Percentiles rank a stretch among this genome's conserved stretches.
Conservation (phyloP, 2,113 vertebrate genomes). For the Boleophthalmus pectinirostris region DNA sequence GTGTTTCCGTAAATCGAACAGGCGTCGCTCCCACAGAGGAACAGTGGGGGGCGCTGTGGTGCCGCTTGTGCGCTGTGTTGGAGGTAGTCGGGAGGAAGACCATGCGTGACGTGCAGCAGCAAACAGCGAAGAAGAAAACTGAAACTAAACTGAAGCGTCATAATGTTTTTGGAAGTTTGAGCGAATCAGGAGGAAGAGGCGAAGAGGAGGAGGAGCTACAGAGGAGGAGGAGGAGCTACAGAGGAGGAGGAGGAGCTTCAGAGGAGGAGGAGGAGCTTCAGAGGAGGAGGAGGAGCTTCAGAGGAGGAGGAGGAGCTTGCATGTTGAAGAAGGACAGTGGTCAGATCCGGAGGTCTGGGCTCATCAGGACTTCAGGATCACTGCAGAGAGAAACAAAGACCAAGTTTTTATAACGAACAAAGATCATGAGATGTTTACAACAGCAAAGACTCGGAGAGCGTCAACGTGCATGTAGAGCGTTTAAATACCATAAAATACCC, state of each 20-base stretch:
- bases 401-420: too few relatives aligned
- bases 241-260: background rate
- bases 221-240: background rate
- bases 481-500: too few relatives aligned
- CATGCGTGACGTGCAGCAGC: slow-evolving; percentile 70
- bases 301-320: slow-evolving; percentile 38
- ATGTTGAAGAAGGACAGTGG: background rate
- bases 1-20: background rate
- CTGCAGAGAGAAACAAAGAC: slow-evolving; percentile 38
- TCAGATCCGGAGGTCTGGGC: slow-evolving; percentile 3
- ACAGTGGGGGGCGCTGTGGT: slow-evolving; percentile 1
- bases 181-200: background rate
- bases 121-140: slow-evolving; percentile 39
- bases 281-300: too few relatives aligned
- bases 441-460: too few relatives aligned
- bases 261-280: too few relatives aligned
- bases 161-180: slow-evolving; percentile 1
- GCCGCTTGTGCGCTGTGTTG: slow-evolving; percentile 7
- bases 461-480: too few relatives aligned
- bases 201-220: too few relatives aligned
- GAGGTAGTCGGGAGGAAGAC: slow-evolving; percentile 52
- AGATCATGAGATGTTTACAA: too few relatives aligned
- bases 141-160: slow-evolving; percentile 8
- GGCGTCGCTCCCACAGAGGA: slow-evolving; percentile 10
- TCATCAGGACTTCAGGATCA: slow-evolving; percentile 73